Evolutionary conservation across 2,797 vertebrate genomes (phyloP), one percentile per base, ranked within the genome.

Genomic region (Poliocrania exsul): DNA sequence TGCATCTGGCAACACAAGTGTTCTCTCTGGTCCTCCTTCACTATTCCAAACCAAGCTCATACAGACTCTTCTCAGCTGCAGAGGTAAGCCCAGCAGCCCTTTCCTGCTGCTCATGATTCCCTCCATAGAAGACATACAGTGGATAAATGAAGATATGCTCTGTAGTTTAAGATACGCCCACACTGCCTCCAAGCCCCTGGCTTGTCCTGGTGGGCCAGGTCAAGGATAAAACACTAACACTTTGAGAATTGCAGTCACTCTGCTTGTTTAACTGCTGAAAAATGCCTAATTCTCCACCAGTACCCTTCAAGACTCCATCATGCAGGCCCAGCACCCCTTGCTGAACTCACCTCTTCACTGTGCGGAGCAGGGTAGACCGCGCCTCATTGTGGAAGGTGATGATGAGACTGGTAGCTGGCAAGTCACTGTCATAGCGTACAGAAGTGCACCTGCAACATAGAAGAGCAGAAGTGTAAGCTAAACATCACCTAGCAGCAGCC

Each of bases 371-470:
- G 10, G 99, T 99, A 6, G 99, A 99, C 37, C 99, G 99, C 0
- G 99, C 99, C 96, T 99, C 99, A 0, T 99, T 99, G 97, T 99
- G 99, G 97, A 99, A 99, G 58, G 99, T 99, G 97, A 99, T 99
- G 97, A 99, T 98, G 96, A 99, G 93, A 12, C 99, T 99, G 57
- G 99, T 99, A 78, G 99, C 92, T 5, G 99, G 99, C 50, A 99
- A 97, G 87, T 99, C 99, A 1, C 93, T 4, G 54, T 99, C 98
- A 56, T 99, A 99, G 86, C 78, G 98, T 82, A 99, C 86, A 14
- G 99, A 98, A 0, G 99, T 98, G 92, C 99, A 99, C 89, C 99
- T 99, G 83, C 69, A 95, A 90, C 66, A 83, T 1, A 5, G 31
- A 28, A 83, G 47, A 85, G 67, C 50, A 89, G 23, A 61, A 56